Conservation (phyloP, 30 jellyfish, hydroid and myxozoan species). For the Aurelia aurita region DNA sequence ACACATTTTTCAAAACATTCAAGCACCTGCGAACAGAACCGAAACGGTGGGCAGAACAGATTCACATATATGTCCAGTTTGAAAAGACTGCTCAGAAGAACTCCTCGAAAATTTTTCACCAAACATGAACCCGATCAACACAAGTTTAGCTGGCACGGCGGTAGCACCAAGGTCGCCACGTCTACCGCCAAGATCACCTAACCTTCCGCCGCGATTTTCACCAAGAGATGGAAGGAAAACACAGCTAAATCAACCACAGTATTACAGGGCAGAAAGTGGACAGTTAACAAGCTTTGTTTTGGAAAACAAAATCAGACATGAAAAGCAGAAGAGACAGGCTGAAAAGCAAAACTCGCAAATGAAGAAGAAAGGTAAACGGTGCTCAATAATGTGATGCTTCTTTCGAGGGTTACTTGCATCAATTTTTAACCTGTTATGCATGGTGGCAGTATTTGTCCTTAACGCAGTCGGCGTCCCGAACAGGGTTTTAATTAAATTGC, state of each 20-base stretch:
- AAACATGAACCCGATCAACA: slow-evolving; percentile 65
- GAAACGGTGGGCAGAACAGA: slow-evolving; percentile 1
- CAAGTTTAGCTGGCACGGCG: slow-evolving; percentile 72
- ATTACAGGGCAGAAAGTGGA: slow-evolving; percentile 67
- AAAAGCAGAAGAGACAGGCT: not conserved
- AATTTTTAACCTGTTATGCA: too few relatives aligned
- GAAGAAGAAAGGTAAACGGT: too few relatives aligned
- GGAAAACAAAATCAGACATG: slow-evolving; percentile 27
- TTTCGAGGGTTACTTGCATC: too few relatives aligned
- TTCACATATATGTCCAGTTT: not conserved
- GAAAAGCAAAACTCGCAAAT: too few relatives aligned
- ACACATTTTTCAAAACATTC: slow-evolving; percentile 49
- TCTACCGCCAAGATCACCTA: slow-evolving; percentile 60
- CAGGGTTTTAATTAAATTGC: too few relatives aligned
- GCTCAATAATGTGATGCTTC: too few relatives aligned
- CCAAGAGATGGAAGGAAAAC: slow-evolving; percentile 40
- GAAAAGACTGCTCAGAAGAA: not conserved
- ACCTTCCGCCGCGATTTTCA: slow-evolving; percentile 45
- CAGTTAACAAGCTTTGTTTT: slow-evolving; percentile 42
- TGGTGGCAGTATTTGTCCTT: too few relatives aligned
- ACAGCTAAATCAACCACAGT: slow-evolving; percentile 13
- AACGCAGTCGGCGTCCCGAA: too few relatives aligned
- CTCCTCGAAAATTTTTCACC: not conserved
- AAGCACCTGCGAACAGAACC: slow-evolving; percentile 62
- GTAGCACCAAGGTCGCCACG: slow-evolving; percentile 6